Conservation (phyloP, 2,113 vertebrate genomes). For the Microcebus jonahi region DNA sequence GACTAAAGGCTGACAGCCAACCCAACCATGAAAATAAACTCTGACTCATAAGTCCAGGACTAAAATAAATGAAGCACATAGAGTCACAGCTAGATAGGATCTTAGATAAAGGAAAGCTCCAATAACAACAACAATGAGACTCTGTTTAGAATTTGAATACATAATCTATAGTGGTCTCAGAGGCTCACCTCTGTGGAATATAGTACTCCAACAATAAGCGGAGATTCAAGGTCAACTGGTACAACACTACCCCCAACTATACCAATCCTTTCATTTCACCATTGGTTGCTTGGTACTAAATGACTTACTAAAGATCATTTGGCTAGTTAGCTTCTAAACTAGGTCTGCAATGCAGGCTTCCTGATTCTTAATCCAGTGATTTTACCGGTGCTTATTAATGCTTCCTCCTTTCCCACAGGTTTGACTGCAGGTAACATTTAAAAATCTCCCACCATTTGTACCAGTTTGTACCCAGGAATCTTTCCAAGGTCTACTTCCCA, state of each 20-base stretch:
- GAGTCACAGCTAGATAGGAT: background rate
- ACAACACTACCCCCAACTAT: background rate
- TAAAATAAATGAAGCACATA: background rate
- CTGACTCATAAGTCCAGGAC: conserved; percentile 5
- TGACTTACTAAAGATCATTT: background rate
- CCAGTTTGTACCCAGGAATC: background rate
- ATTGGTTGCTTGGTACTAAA: conserved; percentile 21
- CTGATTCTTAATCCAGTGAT: background rate
- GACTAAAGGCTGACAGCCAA: background rate
- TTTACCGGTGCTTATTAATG: background rate
- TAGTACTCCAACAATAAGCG: background rate
- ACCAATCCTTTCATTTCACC: background rate
- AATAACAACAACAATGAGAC: background rate
- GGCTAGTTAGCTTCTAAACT: background rate
- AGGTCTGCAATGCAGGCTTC: background rate
- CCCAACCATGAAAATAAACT: conserved; percentile 11
- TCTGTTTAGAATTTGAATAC: background rate
- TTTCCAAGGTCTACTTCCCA: conserved; percentile 20
- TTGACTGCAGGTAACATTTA: background rate
- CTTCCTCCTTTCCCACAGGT: background rate
- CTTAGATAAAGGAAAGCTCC: background rate
- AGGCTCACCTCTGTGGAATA: background rate
- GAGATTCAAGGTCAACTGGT: background rate
- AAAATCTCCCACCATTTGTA: background rate
- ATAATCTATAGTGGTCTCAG: background rate